Percentiles rank a stretch among this genome's conserved stretches.
Evolutionary conservation across 2,797 vertebrate species (phyloP).

Genomic region (Acanthiza pusilla): DNA sequence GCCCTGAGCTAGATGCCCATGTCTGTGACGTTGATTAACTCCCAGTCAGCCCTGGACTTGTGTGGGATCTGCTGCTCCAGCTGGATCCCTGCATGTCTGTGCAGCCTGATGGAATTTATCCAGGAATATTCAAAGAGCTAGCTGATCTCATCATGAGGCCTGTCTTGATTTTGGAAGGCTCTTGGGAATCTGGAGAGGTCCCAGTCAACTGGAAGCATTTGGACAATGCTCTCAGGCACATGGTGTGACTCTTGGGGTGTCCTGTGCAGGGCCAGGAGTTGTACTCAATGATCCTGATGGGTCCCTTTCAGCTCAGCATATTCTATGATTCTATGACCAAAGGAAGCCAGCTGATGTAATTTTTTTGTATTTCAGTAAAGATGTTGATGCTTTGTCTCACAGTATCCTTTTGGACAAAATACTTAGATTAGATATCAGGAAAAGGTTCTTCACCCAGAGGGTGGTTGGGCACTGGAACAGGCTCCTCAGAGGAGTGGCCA

Average conservation of each 20-base stretch:
- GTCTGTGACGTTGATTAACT: background rate
- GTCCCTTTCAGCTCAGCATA: background rate
- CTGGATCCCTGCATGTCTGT: background rate
- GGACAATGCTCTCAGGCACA: background rate
- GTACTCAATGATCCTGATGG: background rate
- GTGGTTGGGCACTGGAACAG: background rate
- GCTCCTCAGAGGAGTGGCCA: background rate
- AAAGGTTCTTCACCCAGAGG: background rate
- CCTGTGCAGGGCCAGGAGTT: background rate
- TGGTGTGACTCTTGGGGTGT: background rate
- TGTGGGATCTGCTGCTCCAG: background rate
- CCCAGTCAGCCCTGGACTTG: background rate
- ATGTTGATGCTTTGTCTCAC: background rate
- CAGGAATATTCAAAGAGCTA: background rate
- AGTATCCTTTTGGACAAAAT: background rate
- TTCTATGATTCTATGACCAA: background rate
- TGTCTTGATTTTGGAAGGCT: background rate
- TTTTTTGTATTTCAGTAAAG: background rate
- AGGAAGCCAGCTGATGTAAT: background rate
- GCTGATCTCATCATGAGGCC: background rate
- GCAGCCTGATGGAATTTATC: background rate
- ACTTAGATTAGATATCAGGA: background rate
- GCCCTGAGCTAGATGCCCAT: background rate
- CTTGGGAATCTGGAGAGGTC: background rate
- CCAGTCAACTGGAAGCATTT: background rate